Evolutionary conservation across 1,140 invertebrate species (phyloP), one percentile per base, ranked within the genome.

Genomic region (honey bee (Apis mellifera)): DNA sequence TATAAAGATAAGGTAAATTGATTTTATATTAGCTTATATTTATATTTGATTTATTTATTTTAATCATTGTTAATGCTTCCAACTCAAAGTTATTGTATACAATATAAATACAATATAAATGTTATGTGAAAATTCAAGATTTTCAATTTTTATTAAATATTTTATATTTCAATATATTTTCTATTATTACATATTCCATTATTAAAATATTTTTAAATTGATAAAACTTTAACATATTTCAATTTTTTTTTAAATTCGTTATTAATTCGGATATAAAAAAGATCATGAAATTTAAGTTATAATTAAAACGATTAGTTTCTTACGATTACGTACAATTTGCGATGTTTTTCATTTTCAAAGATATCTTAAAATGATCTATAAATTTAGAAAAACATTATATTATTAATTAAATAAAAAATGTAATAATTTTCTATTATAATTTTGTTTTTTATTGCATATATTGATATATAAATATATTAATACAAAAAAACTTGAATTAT

Each of bases 391-490:
- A 62, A 55, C 15, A n/a, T n/a, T n/a, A n/a, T n/a, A 62, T 15
- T 23, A 15, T 23, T 62, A 15, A 17, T 26, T 12, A 64, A 2
- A 64, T 19, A 32, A 26, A 52, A n/a, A 73, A 73, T 42, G 4
- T 57, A 42, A 42, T 42, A 2, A 42, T 42, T 5, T 42, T 42
- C 32, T 42, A 42, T 5, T 42, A 42, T 42, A 5, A 42, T 42
- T 42, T 42, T 32, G 32, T 68, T 5, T 5, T 50, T 52, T 52
- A 50, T 17, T 7, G 52, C 52, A 19, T 75, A 59, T 11, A 52
- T n/a, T 42, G 21, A 11, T 21, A 9, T 26, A 59, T 59, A 78
- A 78, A 72, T 60, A 11, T 54, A 71, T 62, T 72, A 32, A n/a
- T 65, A 73, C 15, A 50, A 23, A 52, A 8, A 62, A 62, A 68